Evolutionary conservation across 2,888 invertebrate genomes (phyloP).

Genomic region (Brachypterus glaber): DNA sequence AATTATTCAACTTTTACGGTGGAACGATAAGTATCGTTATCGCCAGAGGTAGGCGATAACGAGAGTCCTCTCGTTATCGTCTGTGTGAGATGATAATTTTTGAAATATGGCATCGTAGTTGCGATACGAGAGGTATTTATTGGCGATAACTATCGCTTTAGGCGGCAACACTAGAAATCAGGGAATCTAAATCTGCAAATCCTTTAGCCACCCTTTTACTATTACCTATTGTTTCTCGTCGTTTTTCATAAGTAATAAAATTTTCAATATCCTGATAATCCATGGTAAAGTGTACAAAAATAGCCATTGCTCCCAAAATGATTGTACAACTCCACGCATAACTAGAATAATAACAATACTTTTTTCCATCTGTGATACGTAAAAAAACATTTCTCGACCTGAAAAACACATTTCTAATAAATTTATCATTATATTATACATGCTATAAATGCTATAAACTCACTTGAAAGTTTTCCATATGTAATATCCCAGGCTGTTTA

Average conservation of each 20-base stretch:
- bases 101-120: too few relatives aligned
- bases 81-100: too few relatives aligned
- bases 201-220: too few relatives aligned
- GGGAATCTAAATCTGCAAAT: too few relatives aligned
- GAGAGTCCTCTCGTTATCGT: too few relatives aligned
- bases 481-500: conserved; percentile 77
- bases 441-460: conserved; percentile 24
- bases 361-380: conserved; percentile 73
- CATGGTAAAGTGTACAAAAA: conserved; percentile 72
- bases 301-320: conserved; percentile 61
- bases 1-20: too few relatives aligned
- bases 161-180: too few relatives aligned
- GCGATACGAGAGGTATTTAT: too few relatives aligned
- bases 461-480: conserved; percentile 81
- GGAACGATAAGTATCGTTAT: too few relatives aligned
- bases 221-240: conserved; percentile 65
- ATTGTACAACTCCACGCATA: conserved; percentile 71
- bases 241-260: conserved; percentile 45
- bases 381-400: conserved; percentile 77
- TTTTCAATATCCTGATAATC: conserved; percentile 54
- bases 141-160: too few relatives aligned
- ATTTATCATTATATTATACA: not conserved
- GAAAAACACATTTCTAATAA: conserved; percentile 25
- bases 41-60: too few relatives aligned
- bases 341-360: conserved; percentile 78